phyloP scores from a whole-genome alignment of 2,113 vertebrate genomes.

The Cochlearius cochlearius region DNA sequence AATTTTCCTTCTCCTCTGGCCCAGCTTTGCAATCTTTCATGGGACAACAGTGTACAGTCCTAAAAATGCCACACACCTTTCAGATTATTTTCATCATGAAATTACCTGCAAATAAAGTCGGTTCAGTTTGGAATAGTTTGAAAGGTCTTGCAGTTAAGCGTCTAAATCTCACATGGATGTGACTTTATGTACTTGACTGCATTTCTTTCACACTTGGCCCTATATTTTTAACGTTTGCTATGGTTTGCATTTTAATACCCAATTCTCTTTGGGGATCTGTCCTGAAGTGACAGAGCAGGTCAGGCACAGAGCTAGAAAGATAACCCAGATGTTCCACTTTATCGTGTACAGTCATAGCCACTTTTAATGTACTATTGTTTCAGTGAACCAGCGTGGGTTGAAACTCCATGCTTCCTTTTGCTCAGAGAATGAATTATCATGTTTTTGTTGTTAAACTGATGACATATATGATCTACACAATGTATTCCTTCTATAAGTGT shows the following conservation, averaged over 20 bases:
- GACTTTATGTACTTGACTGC: neutral
- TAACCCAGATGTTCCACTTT: neutral
- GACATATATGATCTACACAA: constrained; percentile 4
- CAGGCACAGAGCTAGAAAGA: neutral
- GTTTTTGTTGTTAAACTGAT: neutral
- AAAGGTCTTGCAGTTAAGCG: neutral
- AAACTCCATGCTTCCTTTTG: neutral
- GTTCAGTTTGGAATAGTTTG: neutral
- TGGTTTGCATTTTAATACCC: neutral
- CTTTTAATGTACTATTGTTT: neutral
- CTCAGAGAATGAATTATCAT: neutral
- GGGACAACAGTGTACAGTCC: neutral
- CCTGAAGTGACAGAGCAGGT: neutral
- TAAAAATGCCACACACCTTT: neutral
- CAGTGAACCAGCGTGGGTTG: neutral
- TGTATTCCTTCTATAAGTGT: constrained; percentile 22
- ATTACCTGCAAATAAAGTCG: neutral
- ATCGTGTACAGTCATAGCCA: neutral
- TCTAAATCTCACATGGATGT: neutral
- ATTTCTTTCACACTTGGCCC: neutral
- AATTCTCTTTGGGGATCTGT: neutral
- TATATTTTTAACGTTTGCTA: neutral
- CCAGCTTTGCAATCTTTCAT: neutral
- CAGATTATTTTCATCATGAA: neutral
- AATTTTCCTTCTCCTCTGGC: neutral